Base-by-base conservation (phyloP, 2,797 vertebrate species). In the Novumbra hubbsi region DNA sequence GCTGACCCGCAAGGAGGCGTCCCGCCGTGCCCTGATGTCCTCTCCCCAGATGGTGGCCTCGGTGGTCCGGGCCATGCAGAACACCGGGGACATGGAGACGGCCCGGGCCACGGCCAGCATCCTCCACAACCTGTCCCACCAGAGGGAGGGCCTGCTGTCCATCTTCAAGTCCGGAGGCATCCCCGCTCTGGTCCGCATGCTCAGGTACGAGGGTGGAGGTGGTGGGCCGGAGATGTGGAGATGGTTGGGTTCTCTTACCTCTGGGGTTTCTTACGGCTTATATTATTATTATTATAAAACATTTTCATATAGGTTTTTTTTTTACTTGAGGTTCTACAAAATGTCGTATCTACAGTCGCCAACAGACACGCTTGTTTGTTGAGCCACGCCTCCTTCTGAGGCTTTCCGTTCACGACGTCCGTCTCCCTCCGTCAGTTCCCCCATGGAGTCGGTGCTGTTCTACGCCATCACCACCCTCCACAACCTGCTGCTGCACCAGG, bases 81-180 rank as follows among this genome's bases (percentile, higher is more conserved):
- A 95, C 93, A 96, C 97, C 3, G 95, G 94, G 0, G 96, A 99
- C 93, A 95, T 99, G 95, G 98, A 99, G 83, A 98, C 97, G 0
- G 94, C 96, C 1, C 94, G 95, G 3, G 98, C 96, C 82, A 97
- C 98, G 4, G 96, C 97, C 90, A 98, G 96, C 90, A 98, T 99
- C 91, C 95, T 99, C 70, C 98, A 99, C 94, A 99, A 98, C 90
- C 93, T 99, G 73, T 99, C 97, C 0, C 98, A 99, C 91, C 96
- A 98, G 86, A 95, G 96, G 0, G 96, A 99, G 89, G 97, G 98
- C 0, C 92, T 99, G 78, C 94, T 99, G 5, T 93, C 96, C 87
- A 99, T 99, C 92, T 99, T 99, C 89, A 99, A 99, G 83, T 99
- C 95, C 0, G 98, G 98, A 0, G 98, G 98, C 85, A 99, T 99